phyloP scores from a whole-genome alignment of 2,113 vertebrate genomes.

The Limanda limanda region DNA sequence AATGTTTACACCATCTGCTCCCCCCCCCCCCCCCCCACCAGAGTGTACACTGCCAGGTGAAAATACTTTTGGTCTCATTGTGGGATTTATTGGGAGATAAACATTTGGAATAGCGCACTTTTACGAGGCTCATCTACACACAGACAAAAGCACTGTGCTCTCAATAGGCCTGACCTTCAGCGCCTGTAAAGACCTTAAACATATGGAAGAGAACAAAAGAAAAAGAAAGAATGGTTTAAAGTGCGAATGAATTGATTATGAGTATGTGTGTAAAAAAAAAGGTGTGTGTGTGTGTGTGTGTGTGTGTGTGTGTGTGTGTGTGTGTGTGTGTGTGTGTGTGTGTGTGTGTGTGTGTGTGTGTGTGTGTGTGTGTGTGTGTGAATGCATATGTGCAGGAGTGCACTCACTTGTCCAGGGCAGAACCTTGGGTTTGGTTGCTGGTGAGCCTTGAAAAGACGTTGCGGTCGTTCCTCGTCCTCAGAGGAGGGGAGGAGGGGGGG shows the following conservation, averaged over 20 bases:
- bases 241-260: constrained; percentile 27
- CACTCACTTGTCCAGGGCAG: constrained; percentile 97
- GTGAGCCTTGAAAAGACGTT: constrained; percentile 98
- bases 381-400: neutral
- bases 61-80: constrained; percentile 10
- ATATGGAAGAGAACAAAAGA: constrained; percentile 2
- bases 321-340: neutral
- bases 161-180: constrained; percentile 47
- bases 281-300: neutral
- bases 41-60: constrained; percentile 13
- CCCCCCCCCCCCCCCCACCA: neutral
- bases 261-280: neutral
- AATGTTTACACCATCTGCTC: constrained; percentile 17
- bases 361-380: neutral
- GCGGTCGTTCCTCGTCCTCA: constrained; percentile 92
- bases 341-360: constrained; percentile 5
- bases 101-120: neutral
- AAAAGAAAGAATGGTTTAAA: constrained; percentile 17
- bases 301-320: neutral
- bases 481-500: constrained; percentile 94
- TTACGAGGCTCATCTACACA: constrained; percentile 21
- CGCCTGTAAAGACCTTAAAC: constrained; percentile 12
- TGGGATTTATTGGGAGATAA: constrained; percentile 27
- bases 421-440: constrained; percentile 94
- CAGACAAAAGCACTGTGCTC: constrained; percentile 36